A percentile compares a stretch with the other conserved stretches of the same genome.
phyloP scores from a whole-genome alignment of 2,113 vertebrate species.

The Melospiza georgiana region DNA sequence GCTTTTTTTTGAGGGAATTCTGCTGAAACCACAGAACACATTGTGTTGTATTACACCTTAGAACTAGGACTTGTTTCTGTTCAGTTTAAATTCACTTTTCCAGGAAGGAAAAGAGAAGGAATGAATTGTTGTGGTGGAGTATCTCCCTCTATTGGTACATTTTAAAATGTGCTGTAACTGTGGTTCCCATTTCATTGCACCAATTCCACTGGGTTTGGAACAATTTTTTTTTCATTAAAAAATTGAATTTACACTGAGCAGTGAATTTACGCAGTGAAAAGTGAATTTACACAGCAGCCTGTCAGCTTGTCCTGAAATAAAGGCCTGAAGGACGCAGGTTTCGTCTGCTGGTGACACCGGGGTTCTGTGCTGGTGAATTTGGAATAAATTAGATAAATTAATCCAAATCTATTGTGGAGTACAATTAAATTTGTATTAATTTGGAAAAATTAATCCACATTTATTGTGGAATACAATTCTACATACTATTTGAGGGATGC shows the following conservation, averaged over 20 bases:
- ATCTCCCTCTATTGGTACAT: not conserved
- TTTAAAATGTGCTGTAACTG: accelerated
- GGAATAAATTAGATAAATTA: too few relatives aligned
- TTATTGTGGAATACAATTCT: not conserved
- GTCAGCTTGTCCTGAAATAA: not conserved
- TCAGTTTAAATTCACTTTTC: not conserved
- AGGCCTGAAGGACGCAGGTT: not conserved
- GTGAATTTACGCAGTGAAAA: not conserved
- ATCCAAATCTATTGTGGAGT: too few relatives aligned
- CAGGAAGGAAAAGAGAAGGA: not conserved
- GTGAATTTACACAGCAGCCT: accelerated
- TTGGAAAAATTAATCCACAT: too few relatives aligned
- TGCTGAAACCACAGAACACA: not conserved
- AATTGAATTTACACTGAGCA: not conserved
- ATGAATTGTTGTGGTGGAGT: not conserved
- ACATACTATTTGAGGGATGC: not conserved
- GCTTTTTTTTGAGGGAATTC: not conserved
- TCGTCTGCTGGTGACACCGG: not conserved
- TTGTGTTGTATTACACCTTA: not conserved
- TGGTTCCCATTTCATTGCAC: accelerated
- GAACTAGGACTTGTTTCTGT: not conserved
- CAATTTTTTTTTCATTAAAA: not conserved
- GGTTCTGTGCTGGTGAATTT: not conserved
- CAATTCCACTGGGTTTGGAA: accelerated
- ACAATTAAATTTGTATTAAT: too few relatives aligned